Evolutionary conservation across 2,888 invertebrate species (phyloP), one percentile per base, ranked within the genome.

Genomic region (Platycheirus rosarum): DNA sequence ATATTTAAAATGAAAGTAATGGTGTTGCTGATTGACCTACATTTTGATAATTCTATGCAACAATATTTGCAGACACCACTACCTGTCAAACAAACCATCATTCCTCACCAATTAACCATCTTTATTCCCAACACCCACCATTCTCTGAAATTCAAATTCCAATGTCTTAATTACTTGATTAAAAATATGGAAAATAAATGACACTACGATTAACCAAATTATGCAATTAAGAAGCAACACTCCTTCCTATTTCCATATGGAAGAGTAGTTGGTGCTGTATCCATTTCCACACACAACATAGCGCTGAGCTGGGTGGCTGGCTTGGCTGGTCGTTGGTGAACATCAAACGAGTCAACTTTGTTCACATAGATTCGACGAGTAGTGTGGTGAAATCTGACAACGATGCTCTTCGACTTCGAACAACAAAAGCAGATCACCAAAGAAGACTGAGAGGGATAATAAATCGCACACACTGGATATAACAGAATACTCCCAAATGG

Each of bases 381-480:
- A 35, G 69, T 69, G 65, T 62, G 71, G 82, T 82, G 82, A 82
- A 82, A 82, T 82, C 82, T 82, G 82, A 82, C 82, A 77, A 82
- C 77, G 77, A 76, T 82, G 80, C 80, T 76, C 80, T 57, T 66
- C 18, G 55, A 77, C 32, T n/a, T n/a, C n/a, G n/a, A 77, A 77
- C 82, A 76, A 76, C 71, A 82, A 82, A 80, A 82, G 71, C 76
- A 82, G 82, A 82, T 77, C 82, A 77, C 82, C 77, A 82, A 73
- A 77, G 76, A 70, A 70, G 62, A 76, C 71, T 42, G 48, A 70
- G 48, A 70, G 76, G 70, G 53, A 65, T 65, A 70, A 70, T 63
- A 70, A 75, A 70, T 70, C 65, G 60, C 42, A 76, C 51, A 69
- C 44, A 70, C 49, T 44, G n/a, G n/a, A n/a, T n/a, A n/a, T n/a